Evolutionary conservation across 37 sponge, comb jelly and placozoan genomes (phyloP).

Genomic region (Chondrosia reniformis): DNA sequence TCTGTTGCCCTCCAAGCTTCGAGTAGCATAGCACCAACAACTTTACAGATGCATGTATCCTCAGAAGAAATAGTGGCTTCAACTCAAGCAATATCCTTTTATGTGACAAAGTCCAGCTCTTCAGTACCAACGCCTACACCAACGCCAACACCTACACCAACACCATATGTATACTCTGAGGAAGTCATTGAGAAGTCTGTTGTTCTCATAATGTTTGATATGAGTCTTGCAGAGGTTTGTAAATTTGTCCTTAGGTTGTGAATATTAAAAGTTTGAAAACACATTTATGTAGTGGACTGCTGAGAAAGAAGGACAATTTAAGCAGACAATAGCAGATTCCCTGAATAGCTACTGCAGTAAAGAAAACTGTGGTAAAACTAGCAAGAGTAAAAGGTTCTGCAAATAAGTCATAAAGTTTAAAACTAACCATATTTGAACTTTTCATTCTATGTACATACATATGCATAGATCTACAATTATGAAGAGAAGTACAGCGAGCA

Average conservation of each 20-base stretch:
- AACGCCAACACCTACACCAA: not conserved
- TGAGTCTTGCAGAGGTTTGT: not conserved
- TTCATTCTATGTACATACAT: not conserved
- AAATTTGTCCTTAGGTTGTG: not conserved
- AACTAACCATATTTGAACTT: too few species aligned
- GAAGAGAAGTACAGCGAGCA: not conserved
- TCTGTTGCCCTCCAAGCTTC: too few species aligned
- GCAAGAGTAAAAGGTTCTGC: too few species aligned
- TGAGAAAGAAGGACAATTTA: not conserved
- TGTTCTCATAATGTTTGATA: not conserved
- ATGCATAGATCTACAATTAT: not conserved
- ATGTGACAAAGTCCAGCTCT: too few species aligned
- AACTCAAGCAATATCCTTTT: too few species aligned
- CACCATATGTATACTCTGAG: not conserved
- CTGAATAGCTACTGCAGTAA: not conserved
- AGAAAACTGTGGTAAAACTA: not conserved
- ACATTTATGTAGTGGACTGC: slow-evolving; percentile 20
- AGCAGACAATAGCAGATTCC: slow-evolving; percentile 1
- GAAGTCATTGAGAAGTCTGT: slow-evolving; percentile 6
- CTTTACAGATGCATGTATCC: too few species aligned
- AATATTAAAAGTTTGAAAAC: not conserved
- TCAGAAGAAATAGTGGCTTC: too few species aligned
- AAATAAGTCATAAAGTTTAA: too few species aligned
- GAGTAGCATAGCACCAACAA: too few species aligned
- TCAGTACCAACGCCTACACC: not conserved